Evolutionary conservation across 2,797 vertebrate genomes (phyloP).

Genomic region (Coracias cyanogaster): DNA sequence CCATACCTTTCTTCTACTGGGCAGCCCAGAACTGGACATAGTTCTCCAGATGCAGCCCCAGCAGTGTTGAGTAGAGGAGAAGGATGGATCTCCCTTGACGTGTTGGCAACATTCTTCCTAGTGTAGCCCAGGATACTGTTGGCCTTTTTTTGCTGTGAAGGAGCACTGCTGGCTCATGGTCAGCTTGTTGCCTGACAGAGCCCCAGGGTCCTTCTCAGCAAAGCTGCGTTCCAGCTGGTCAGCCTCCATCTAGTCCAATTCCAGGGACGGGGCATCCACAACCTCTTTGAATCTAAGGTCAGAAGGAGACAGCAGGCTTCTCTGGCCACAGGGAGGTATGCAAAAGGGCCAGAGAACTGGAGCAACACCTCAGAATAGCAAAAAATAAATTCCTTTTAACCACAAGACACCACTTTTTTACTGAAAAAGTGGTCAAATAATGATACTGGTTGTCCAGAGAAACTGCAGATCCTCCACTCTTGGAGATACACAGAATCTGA

Average conservation of each 20-base stretch:
- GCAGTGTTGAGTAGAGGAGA: not conserved
- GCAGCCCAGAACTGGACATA: not conserved
- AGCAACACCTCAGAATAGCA: not conserved
- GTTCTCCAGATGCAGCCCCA: not conserved
- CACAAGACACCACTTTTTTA: not conserved
- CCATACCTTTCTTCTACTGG: not conserved
- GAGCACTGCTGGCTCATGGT: not conserved
- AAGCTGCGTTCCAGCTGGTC: not conserved
- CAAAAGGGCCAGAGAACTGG: no score
- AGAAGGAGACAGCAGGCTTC: no score
- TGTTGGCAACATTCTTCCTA: not conserved
- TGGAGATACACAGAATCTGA: not conserved
- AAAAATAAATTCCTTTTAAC: not conserved
- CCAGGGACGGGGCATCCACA: no score
- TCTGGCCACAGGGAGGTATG: no score
- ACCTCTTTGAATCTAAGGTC: no score
- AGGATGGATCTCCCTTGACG: not conserved
- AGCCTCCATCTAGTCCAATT: not conserved
- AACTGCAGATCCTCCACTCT: not conserved
- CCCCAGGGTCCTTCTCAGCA: not conserved
- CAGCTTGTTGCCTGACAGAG: not conserved
- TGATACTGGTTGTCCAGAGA: not conserved
- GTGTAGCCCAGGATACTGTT: not conserved
- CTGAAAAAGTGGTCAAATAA: not conserved
- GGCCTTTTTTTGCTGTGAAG: not conserved